Conservation (phyloP, 2,888 invertebrate genomes). For the Pogonocherus hispidulus region DNA sequence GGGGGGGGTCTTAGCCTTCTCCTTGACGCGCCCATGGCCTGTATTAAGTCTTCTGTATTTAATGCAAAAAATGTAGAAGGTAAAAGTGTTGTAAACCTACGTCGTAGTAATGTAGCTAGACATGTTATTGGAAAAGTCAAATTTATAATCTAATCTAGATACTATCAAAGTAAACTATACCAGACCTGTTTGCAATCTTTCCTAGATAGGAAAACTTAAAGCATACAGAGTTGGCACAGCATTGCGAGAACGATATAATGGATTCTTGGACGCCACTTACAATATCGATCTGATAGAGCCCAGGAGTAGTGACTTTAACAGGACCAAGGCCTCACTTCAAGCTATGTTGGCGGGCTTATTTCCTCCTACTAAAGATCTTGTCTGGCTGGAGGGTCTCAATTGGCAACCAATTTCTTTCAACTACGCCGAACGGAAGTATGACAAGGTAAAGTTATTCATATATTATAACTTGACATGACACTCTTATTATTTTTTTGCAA, state of each 20-base stretch:
- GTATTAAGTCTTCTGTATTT: too few species aligned
- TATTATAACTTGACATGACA: not conserved
- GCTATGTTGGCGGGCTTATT: constrained; percentile 78
- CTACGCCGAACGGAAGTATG: constrained; percentile 44
- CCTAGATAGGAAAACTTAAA: constrained; percentile 72
- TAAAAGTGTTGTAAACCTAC: too few species aligned
- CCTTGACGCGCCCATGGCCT: too few species aligned
- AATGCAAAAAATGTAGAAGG: too few species aligned
- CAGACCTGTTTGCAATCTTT: too few species aligned
- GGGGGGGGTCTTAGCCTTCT: too few species aligned
- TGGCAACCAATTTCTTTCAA: constrained; percentile 61
- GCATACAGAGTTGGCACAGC: constrained; percentile 76
- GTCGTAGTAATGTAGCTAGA: too few species aligned
- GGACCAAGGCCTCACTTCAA: constrained; percentile 81
- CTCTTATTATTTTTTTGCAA: too few species aligned
- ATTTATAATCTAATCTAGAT: too few species aligned
- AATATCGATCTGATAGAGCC: constrained; percentile 71
- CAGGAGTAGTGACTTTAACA: constrained; percentile 76
- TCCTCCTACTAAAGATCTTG: constrained; percentile 72
- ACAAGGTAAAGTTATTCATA: constrained; percentile 42
- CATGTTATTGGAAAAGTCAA: too few species aligned
- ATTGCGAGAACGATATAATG: constrained; percentile 74
- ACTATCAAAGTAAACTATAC: too few species aligned
- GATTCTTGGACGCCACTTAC: constrained; percentile 74
- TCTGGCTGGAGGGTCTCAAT: constrained; percentile 70